Conservation (phyloP, 2,888 invertebrate genomes). For the Diplazon laetatorius region DNA sequence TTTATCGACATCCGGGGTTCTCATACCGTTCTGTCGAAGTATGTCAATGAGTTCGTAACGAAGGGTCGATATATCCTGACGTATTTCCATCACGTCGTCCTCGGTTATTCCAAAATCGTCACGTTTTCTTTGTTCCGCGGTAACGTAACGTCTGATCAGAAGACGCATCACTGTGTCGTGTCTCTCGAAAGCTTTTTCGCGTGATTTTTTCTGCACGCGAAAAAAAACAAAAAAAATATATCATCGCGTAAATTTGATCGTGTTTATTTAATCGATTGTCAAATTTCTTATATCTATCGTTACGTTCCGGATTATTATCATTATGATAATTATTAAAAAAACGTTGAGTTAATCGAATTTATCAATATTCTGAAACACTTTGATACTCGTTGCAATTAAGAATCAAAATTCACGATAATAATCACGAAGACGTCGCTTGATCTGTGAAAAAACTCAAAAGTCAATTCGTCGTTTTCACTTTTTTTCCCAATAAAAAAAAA, state of each 20-base stretch:
- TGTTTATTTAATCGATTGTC: too few species aligned
- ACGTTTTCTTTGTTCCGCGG: constrained; percentile 92
- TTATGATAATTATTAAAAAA: too few species aligned
- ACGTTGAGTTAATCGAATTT: too few species aligned
- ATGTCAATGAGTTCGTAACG: constrained; percentile 97
- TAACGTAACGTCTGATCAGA: constrained; percentile 94
- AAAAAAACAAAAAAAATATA: too few species aligned
- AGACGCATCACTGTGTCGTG: constrained; percentile 95
- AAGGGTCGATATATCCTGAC: constrained; percentile 98
- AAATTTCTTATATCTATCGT: too few species aligned
- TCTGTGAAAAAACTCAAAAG: not conserved
- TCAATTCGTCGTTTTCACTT: not conserved
- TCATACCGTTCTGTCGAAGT: constrained; percentile 93
- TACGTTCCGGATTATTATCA: too few species aligned
- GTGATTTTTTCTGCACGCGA: constrained; percentile 89
- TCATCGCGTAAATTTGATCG: too few species aligned
- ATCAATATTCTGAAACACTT: too few species aligned
- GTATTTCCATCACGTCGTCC: constrained; percentile 98
- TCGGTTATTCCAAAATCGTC: constrained; percentile 97
- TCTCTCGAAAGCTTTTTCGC: constrained; percentile 87
- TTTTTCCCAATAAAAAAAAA: not conserved
- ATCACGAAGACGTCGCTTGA: too few species aligned
- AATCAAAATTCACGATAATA: too few species aligned
- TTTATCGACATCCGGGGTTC: constrained; percentile 89
- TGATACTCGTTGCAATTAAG: too few species aligned